These are phyloP conservation scores for Cryptophagus acutangulus DNA, from an alignment of 2,888 invertebrate genomes.

Conservation along the genomic window DNA sequence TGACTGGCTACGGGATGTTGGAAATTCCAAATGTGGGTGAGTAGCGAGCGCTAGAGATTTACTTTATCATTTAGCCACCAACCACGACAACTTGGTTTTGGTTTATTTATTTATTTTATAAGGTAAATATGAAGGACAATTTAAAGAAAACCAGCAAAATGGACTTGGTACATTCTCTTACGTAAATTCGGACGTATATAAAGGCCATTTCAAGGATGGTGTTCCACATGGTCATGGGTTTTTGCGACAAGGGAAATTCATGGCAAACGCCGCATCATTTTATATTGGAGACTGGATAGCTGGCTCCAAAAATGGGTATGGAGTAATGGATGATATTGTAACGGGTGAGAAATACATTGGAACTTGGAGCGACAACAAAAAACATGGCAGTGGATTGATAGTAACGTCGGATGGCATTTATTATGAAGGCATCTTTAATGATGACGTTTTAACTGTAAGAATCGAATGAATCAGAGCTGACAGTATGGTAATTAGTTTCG, in stretches of 20 bases:
- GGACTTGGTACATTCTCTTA: constrained; percentile 75
- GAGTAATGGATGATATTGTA: constrained; percentile 80
- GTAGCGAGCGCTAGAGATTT: too few species aligned
- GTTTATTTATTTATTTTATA: constrained; percentile 28
- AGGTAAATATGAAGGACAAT: constrained; percentile 73
- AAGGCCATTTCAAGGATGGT: constrained; percentile 83
- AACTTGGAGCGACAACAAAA: constrained; percentile 78
- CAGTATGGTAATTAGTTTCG: not conserved
- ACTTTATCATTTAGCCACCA: too few species aligned
- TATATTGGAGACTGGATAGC: constrained; percentile 86
- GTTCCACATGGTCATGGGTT: constrained; percentile 81
- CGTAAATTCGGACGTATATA: constrained; percentile 73
- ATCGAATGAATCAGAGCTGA: too few species aligned
- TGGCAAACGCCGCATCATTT: constrained; percentile 66
- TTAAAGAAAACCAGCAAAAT: constrained; percentile 78
- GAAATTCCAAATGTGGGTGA: constrained; percentile 59
- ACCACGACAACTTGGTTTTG: too few species aligned
- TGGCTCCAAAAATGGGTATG: constrained; percentile 78
- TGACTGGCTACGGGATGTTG: constrained; percentile 68
- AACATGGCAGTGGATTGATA: constrained; percentile 78
- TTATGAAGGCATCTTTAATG: constrained; percentile 81
- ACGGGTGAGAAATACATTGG: constrained; percentile 89
- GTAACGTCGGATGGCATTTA: constrained; percentile 87
- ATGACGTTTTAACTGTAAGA: constrained; percentile 71
- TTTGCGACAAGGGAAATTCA: constrained; percentile 73